These are phyloP conservation scores for Platycnemis pennipes DNA, from an alignment of 2,888 invertebrate genomes.

Conservation along the genomic window DNA sequence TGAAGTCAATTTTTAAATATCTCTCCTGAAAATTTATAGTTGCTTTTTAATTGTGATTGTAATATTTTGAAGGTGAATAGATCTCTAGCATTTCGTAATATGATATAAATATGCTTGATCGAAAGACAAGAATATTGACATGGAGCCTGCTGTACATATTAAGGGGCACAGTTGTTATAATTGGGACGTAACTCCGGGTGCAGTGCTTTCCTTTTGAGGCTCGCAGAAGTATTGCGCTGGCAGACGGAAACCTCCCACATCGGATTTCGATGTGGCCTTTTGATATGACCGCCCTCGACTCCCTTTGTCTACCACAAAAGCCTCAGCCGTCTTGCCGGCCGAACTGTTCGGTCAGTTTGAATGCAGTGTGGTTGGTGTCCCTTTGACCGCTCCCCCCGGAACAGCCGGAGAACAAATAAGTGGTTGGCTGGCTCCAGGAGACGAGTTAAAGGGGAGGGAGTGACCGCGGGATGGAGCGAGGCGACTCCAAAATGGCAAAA, in stretches of 20 bases:
- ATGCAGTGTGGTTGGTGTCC: not conserved
- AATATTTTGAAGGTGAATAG: no score
- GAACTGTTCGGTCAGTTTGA: not conserved
- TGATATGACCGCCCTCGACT: not conserved
- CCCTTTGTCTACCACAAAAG: conserved; percentile 12
- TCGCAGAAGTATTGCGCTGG: not conserved
- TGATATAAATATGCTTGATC: no score
- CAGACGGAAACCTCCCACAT: not conserved
- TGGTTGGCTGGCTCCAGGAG: not conserved
- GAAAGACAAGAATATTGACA: no score
- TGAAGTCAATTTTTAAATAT: no score
- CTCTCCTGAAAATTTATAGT: no score
- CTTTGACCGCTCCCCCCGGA: not conserved
- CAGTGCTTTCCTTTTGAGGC: not conserved
- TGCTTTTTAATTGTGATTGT: no score
- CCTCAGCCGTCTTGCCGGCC: not conserved
- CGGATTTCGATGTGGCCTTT: not conserved
- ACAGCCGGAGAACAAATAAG: not conserved
- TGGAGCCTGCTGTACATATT: no score
- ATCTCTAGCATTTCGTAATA: no score
- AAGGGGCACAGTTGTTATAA: not conserved
- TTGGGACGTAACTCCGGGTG: not conserved
- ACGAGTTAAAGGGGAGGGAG: not conserved
- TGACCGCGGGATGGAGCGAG: not conserved
- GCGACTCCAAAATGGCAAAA: not conserved